A percentile compares a stretch with the other conserved stretches of the same genome.
Conservation (phyloP, 2,888 invertebrate genomes). For the Drosophila ustulata region DNA sequence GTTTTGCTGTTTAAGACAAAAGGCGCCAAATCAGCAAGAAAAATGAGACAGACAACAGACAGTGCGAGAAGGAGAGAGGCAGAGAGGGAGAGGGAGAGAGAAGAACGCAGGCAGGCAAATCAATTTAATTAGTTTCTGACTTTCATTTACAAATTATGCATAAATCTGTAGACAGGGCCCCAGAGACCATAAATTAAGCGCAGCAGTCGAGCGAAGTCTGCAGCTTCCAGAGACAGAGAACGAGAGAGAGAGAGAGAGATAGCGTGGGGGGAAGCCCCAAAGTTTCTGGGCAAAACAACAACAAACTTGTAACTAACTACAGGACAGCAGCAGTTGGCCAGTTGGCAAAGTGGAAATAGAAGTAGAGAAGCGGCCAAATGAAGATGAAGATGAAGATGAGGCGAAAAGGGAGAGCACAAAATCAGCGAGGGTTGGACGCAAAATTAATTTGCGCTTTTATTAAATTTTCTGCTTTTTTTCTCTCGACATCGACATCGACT, state of each 20-base stretch:
- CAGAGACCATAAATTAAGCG: conserved; percentile 79
- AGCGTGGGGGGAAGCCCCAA: conserved; percentile 19
- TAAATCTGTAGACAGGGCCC: conserved; percentile 78
- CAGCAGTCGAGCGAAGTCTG: conserved; percentile 11
- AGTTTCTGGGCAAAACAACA: conserved; percentile 58
- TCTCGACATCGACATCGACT: conserved; percentile 1
- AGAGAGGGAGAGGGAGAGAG: background rate
- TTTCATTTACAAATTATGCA: conserved; percentile 80
- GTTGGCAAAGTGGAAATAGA: conserved; percentile 4
- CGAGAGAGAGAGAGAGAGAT: conserved; percentile 1
- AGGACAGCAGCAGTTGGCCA: conserved; percentile 32
- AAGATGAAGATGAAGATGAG: conserved; percentile 11
- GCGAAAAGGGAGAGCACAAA: conserved; percentile 12
- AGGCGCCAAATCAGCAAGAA: conserved; percentile 45
- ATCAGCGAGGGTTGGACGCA: conserved; percentile 72
- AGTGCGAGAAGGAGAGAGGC: background rate
- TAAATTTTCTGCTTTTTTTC: conserved; percentile 68
- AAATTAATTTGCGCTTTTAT: conserved; percentile 80
- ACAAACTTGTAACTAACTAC: conserved; percentile 77
- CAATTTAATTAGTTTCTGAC: conserved; percentile 81
- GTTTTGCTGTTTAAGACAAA: conserved; percentile 31
- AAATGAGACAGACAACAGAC: conserved; percentile 27
- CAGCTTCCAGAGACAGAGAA: background rate
- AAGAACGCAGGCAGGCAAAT: conserved; percentile 64
- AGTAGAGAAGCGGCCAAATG: background rate